Evolutionary conservation across 2,888 invertebrate genomes (phyloP).

Genomic region (Lasioglossum oenotherae): DNA sequence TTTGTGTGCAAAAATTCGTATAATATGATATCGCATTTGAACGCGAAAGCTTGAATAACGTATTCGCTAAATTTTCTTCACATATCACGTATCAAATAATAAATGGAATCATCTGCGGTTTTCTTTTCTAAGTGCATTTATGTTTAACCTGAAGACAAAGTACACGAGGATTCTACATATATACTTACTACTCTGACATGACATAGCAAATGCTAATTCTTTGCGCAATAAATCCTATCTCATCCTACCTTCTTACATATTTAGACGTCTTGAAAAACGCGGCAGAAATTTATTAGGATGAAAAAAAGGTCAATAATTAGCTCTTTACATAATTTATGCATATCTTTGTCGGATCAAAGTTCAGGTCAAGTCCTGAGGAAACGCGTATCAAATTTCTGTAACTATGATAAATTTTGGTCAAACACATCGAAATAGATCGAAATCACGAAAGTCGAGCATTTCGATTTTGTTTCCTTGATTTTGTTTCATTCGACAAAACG

Average conservation of each 20-base stretch:
- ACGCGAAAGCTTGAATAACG: background rate
- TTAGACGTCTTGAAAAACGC: background rate
- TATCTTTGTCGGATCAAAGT: background rate
- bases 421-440: background rate
- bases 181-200: slow-evolving; percentile 21
- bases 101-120: background rate
- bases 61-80: background rate
- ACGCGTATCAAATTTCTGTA: background rate
- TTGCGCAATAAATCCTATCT: slow-evolving; percentile 61
- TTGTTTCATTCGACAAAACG: background rate
- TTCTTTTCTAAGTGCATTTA: background rate
- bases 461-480: background rate
- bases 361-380: background rate
- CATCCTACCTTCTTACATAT: background rate
- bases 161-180: background rate
- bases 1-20: background rate
- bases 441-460: too few species aligned
- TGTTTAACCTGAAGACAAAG: background rate
- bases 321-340: background rate
- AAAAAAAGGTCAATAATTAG: background rate
- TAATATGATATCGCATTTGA: background rate
- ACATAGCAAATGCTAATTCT: slow-evolving; percentile 71
- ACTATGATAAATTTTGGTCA: background rate
- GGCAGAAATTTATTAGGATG: background rate
- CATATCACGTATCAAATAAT: background rate